Conservation (phyloP, 2,113 vertebrate species). For the Theristicus caerulescens region DNA sequence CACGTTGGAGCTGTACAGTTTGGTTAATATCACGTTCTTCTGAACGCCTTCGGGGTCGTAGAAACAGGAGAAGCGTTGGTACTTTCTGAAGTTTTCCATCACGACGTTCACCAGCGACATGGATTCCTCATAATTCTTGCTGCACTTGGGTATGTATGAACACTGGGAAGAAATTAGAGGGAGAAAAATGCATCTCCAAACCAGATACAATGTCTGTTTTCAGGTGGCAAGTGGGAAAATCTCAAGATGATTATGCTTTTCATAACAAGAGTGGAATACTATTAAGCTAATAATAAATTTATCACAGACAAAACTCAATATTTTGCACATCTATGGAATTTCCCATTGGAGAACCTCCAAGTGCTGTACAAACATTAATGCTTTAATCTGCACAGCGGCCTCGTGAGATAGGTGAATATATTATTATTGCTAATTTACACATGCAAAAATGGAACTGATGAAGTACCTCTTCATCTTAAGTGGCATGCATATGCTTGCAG, state of each 20-base stretch:
- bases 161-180: slow-evolving; percentile 76
- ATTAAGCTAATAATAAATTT: slow-evolving; percentile 49
- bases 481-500: not conserved
- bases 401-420: slow-evolving; percentile 49
- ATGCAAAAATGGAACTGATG: slow-evolving; percentile 40
- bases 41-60: slow-evolving; percentile 81
- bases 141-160: slow-evolving; percentile 91
- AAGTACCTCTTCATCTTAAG: slow-evolving; percentile 62
- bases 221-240: not conserved
- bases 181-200: not conserved
- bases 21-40: slow-evolving; percentile 86
- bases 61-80: slow-evolving; percentile 87
- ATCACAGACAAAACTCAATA: slow-evolving; percentile 39
- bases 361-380: slow-evolving; percentile 40
- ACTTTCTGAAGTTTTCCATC: slow-evolving; percentile 86
- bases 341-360: slow-evolving; percentile 33
- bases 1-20: slow-evolving; percentile 86
- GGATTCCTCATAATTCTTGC: slow-evolving; percentile 84
- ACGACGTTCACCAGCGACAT: slow-evolving; percentile 82
- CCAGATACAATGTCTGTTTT: not conserved
- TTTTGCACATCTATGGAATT: slow-evolving; percentile 42
- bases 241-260: slow-evolving; percentile 17
- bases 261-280: not conserved
- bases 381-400: slow-evolving; percentile 36
- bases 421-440: slow-evolving; percentile 58